These are phyloP conservation scores for Percopsis transmontana DNA, from an alignment of 2,113 vertebrate species.

Conservation along the genomic window DNA sequence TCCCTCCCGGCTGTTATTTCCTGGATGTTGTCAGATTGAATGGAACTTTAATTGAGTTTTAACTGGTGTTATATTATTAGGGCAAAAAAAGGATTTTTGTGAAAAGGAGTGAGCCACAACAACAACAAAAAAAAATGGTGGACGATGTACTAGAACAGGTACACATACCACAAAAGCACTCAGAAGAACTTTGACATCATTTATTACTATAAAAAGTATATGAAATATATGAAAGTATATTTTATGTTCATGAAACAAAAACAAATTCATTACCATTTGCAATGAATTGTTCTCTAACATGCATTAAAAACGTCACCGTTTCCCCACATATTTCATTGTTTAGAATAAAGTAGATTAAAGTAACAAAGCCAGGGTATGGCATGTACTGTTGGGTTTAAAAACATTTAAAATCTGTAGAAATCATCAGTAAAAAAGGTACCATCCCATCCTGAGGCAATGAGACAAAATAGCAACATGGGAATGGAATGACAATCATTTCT, in stretches of 20 bases:
- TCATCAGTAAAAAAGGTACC: conserved; percentile 8
- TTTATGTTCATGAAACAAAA: conserved; percentile 16
- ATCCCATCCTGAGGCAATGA: not conserved
- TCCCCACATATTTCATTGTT: conserved; percentile 50
- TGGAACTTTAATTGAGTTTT: no score
- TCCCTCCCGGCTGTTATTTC: no score
- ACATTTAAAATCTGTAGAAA: conserved; percentile 21
- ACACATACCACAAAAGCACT: no score
- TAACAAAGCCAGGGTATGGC: not conserved
- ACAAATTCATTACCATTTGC: not conserved
- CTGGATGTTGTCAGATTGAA: no score
- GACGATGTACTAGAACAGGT: no score
- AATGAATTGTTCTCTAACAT: conserved; percentile 11
- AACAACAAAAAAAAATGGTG: no score
- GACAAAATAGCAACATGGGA: not conserved
- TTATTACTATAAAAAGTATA: not conserved
- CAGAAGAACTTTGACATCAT: no score
- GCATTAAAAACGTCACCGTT: conserved; percentile 1
- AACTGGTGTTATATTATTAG: no score
- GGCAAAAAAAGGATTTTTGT: no score
- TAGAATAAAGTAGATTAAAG: not conserved
- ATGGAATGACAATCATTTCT: not conserved
- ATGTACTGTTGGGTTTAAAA: no score
- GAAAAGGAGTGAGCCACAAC: no score
- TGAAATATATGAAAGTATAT: not conserved